Evolutionary conservation across 2,113 vertebrate genomes (phyloP).

Genomic region (Hippopotamus amphibius): DNA sequence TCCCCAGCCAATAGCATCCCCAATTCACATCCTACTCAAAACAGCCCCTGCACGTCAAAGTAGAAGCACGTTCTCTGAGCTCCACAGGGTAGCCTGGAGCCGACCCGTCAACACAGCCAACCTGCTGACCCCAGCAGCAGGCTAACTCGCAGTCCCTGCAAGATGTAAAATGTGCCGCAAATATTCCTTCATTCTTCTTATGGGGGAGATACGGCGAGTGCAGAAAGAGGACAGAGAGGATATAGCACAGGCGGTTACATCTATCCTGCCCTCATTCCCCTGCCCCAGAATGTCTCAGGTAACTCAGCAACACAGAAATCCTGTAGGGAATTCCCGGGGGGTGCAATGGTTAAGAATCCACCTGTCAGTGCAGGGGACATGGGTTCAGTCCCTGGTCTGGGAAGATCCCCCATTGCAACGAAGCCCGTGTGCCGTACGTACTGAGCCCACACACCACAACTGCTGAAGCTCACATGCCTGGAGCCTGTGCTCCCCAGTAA

Average conservation of each 20-base stretch:
- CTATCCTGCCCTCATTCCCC: rapidly evolving
- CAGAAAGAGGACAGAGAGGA: background rate
- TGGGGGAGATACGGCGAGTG: background rate
- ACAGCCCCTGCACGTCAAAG: background rate
- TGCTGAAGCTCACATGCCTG: too few relatives aligned
- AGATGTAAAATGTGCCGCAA: background rate
- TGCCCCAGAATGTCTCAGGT: background rate
- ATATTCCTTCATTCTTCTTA: background rate
- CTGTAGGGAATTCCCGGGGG: background rate
- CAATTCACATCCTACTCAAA: background rate
- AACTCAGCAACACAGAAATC: background rate
- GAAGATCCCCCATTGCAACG: too few relatives aligned
- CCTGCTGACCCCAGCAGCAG: background rate
- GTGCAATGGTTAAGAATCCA: too few relatives aligned
- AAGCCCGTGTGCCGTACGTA: too few relatives aligned
- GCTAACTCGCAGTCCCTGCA: background rate
- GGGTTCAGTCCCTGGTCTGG: too few relatives aligned
- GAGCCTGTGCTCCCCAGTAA: too few relatives aligned
- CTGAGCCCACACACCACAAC: too few relatives aligned
- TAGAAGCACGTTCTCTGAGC: rapidly evolving
- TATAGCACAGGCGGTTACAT: rapidly evolving
- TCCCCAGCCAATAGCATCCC: background rate
- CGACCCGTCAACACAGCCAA: too few relatives aligned
- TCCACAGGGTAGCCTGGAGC: background rate
- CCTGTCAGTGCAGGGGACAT: too few relatives aligned